A percentile compares a stretch with the other conserved stretches of the same genome.
Evolutionary conservation across 2,113 vertebrate species (phyloP).

Genomic region (Elaphurus davidianus): DNA sequence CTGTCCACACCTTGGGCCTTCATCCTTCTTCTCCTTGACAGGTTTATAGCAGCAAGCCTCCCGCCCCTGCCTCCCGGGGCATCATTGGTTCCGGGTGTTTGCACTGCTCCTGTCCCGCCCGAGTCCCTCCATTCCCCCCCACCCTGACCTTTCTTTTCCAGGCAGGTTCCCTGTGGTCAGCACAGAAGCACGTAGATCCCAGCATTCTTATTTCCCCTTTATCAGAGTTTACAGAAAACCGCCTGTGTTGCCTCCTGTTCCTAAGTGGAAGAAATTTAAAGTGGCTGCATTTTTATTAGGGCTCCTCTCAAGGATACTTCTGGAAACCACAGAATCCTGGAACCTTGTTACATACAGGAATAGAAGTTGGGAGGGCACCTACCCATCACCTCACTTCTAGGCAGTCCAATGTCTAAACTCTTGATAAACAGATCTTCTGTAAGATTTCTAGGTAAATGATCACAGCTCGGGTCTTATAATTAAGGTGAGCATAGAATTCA

Average conservation of each 20-base stretch:
- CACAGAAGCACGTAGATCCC: not conserved
- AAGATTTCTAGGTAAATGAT: not conserved
- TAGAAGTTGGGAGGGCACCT: not conserved
- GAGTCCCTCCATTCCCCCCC: not conserved
- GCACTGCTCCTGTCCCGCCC: no score
- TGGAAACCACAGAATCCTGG: not conserved
- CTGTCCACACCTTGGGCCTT: not conserved
- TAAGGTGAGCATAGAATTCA: not conserved
- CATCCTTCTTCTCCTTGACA: conserved; percentile 26
- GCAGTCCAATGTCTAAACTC: not conserved
- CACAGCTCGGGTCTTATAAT: not conserved
- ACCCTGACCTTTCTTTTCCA: not conserved
- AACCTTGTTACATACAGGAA: not conserved
- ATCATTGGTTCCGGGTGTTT: not conserved
- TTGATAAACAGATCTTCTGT: not conserved
- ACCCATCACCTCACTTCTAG: not conserved
- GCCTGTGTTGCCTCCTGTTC: not conserved
- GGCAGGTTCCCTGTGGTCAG: not conserved
- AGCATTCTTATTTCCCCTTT: not conserved
- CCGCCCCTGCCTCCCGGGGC: not conserved
- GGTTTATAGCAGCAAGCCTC: not conserved
- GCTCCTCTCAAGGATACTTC: not conserved
- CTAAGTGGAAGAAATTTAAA: conserved; percentile 18
- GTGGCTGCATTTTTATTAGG: not conserved
- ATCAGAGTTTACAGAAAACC: not conserved